phyloP scores from a whole-genome alignment of 2,113 vertebrate species.

The Machaerirhynchus nigripectus region DNA sequence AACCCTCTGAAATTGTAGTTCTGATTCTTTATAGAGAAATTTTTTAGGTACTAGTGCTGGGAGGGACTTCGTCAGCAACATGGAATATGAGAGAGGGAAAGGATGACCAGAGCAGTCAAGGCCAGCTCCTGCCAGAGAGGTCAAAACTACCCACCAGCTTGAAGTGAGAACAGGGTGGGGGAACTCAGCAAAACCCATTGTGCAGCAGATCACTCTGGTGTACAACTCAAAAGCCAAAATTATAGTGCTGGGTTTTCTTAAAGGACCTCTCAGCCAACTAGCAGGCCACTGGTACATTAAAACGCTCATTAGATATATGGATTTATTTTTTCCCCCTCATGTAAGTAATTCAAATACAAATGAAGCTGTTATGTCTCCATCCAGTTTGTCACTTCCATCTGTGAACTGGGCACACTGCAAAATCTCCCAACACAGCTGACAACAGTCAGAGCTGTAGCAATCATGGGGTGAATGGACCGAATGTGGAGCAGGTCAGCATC shows the following conservation, averaged over 20 bases:
- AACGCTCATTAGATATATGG: neutral
- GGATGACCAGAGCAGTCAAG: neutral
- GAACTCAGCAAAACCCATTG: neutral
- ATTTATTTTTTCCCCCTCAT: neutral
- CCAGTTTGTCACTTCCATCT: neutral
- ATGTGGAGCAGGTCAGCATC: neutral
- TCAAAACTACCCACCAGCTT: neutral
- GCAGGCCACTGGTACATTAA: neutral
- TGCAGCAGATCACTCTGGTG: neutral
- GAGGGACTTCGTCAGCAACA: neutral
- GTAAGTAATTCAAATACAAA: neutral
- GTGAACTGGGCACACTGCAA: neutral
- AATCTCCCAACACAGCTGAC: neutral
- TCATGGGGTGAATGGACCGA: neutral
- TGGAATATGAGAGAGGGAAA: neutral
- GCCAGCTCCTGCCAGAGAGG: neutral
- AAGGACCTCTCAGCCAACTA: neutral
- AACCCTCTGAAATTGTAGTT: neutral
- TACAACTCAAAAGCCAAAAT: neutral
- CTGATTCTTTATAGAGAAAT: neutral
- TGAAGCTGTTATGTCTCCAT: neutral
- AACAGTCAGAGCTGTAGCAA: neutral
- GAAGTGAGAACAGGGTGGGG: neutral
- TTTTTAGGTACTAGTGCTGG: neutral
- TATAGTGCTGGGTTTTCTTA: neutral